Base-by-base conservation (phyloP, 2,797 vertebrate genomes). In the Esox masquinongy region DNA sequence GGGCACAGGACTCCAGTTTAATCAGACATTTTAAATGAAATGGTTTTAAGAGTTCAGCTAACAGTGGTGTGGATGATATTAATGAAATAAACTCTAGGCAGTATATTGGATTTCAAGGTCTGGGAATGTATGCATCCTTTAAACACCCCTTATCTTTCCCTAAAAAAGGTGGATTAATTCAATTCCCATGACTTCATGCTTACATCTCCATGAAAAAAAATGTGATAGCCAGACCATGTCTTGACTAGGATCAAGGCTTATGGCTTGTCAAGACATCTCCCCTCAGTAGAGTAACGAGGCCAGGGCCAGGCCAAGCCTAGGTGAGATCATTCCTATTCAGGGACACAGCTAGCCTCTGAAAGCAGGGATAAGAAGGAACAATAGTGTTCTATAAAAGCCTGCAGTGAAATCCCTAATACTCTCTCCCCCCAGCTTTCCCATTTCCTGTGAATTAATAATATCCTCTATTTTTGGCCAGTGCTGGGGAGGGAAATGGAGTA, bases 401-500 rank as follows among this genome's bases (percentile, higher is more conserved):
- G 81, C 82, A 83, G 75, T 79, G 84, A 91, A 89, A 87, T 80
- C 78, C 73, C 79, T 83, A 80, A 77, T 78, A 83, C 77, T 56
- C 66, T n/a, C 79, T 72, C 70, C 79, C 82, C 82, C 72, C 53
- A 77, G 85, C 82, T 80, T 85, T 85, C 86, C 84, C 75, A 77
- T 79, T 90, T 94, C 89, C 89, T 91, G 84, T 91, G 88, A 88
- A 91, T 93, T 91, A 90, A 91, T 92, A 88, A 92, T 91, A 85
- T 81, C 49, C 70, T 75, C 85, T 90, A 86, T 89, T 87, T 87
- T 84, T 79, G 82, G 72, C 77, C 11, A 24, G 9, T 9, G 56
- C 19, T 61, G 56, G 56, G 31, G 36, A 61, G 77, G 86, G 74
- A 90, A 90, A 79, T 78, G 77, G 75, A 87, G 77, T 76, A 86